Evolutionary conservation across 1,140 invertebrate genomes (phyloP), one percentile per base, ranked within the genome.

Genomic region (Ceratina australensis): DNA sequence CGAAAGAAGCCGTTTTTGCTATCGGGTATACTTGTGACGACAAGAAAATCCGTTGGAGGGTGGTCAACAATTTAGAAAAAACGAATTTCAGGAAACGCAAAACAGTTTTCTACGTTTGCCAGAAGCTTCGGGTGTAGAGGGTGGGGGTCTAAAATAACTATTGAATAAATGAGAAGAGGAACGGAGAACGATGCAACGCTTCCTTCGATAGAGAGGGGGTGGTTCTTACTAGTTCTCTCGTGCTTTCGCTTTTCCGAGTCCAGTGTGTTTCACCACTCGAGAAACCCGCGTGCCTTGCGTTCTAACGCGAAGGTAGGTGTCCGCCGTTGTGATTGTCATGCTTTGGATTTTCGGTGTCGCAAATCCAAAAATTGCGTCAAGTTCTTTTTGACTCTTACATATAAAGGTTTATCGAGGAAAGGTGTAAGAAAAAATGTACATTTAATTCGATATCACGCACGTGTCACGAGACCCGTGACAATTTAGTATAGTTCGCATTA

Each of bases 71-170:
- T 78, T 78, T 78, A 15, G 47, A 28, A 73, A 67, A 67, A 56
- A 50, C 22, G 72, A 80, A 75, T 54, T 72, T 74, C 56, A 69
- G 61, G 80, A 81, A 76, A 78, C 26, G 81, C 76, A 67, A 75
- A 73, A 59, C 68, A 33, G 18, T 80, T 80, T 78, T 57, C 68
- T 69, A 61, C 80, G 69, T 73, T 82, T 80, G 83, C 69, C 83
- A 82, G 74, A 61, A 84, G 61, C 75, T 65, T 50, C 61, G 64
- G 63, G 82, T 61, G 47, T 57, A 47, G 65, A 47, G 72, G 66
- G 67, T 33, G 68, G 61, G 74, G 68, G 12, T 83, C 86, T 76
- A 88, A 87, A 88, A 88, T 88, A 88, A 84, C 87, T 73, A 42
- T 42, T 42, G 33, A 42, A 42, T 42, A 73, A 74, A 61, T 59